A percentile compares a stretch with the other conserved stretches of the same genome.
These are phyloP conservation scores for Caenorhabditis sp. DNA, from an alignment of 2,888 invertebrate genomes.

Conservation along the genomic window DNA sequence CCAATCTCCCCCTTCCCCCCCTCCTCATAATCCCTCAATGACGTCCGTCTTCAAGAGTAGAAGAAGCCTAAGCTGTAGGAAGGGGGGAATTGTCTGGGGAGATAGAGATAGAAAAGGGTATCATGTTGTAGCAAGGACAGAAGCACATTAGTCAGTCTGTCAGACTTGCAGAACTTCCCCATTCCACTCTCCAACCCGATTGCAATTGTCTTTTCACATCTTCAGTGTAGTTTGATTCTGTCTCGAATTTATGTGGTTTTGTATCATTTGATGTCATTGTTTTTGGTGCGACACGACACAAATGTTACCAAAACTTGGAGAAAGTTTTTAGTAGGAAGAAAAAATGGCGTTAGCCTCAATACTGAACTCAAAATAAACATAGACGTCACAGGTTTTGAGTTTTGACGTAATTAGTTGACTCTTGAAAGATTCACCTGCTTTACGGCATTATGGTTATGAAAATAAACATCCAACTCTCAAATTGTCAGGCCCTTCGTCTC, in stretches of 20 bases:
- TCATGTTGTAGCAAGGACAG: slow-evolving; percentile 13
- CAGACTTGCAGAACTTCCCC: neutral
- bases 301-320: neutral
- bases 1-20: neutral
- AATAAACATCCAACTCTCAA: neutral
- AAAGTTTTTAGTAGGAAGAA: no score
- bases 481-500: neutral
- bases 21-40: neutral
- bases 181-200: neutral
- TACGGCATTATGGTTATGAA: no score
- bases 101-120: no score
- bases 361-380: neutral
- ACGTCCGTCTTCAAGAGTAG: slow-evolving; percentile 18
- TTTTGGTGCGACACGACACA: no score
- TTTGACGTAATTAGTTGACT: neutral
- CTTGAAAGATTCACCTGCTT: neutral
- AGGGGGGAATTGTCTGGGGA: slow-evolving; percentile 43
- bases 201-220: no score
- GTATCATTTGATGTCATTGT: neutral
- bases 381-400: neutral
- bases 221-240: slow-evolving; percentile 3
- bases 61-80: slow-evolving; percentile 50
- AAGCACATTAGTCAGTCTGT: slow-evolving; percentile 49
- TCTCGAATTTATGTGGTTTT: neutral
- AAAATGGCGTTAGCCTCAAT: no score